phyloP scores from a whole-genome alignment of 2,797 vertebrate species.

The Catostomus latipinnis region DNA sequence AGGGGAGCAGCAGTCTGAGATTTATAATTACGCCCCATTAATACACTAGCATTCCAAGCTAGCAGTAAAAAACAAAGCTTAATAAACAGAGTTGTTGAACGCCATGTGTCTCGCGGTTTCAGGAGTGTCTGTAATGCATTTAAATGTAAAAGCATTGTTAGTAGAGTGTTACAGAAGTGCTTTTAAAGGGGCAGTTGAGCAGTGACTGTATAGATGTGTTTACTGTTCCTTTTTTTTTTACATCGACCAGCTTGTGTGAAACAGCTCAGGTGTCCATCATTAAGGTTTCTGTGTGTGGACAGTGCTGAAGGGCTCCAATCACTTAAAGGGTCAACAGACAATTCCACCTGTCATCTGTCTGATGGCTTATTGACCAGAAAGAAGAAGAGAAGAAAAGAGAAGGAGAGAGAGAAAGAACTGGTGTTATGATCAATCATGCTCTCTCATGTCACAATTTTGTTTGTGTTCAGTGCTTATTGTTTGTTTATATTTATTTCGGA shows the following conservation, averaged over 20 bases:
- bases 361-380: slow-evolving; percentile 65
- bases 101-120: slow-evolving; percentile 48
- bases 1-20: slow-evolving; percentile 86
- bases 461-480: slow-evolving; percentile 4
- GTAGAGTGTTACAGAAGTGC: slow-evolving; percentile 35
- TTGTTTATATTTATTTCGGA: slow-evolving; percentile 17
- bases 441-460: slow-evolving; percentile 25
- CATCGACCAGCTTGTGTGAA: slow-evolving; percentile 59
- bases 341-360: slow-evolving; percentile 64
- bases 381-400: slow-evolving; percentile 38
- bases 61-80: slow-evolving; percentile 86
- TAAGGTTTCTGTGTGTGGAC: slow-evolving; percentile 59
- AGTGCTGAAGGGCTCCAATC: slow-evolving; percentile 61
- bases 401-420: slow-evolving; percentile 32
- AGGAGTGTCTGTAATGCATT: slow-evolving; percentile 26
- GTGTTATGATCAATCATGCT: slow-evolving; percentile 54
- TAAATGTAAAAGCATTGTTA: slow-evolving; percentile 35
- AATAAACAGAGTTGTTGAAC: slow-evolving; percentile 77
- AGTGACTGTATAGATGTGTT: slow-evolving; percentile 48
- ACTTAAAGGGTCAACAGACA: slow-evolving; percentile 66
- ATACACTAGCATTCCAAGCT: slow-evolving; percentile 91
- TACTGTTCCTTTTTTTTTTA: slow-evolving; percentile 1
- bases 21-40: slow-evolving; percentile 98
- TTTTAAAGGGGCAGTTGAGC: slow-evolving; percentile 41
- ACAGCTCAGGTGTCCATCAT: slow-evolving; percentile 63